Evolutionary conservation across 2,113 vertebrate species (phyloP).

Genomic region (Aldabrachelys gigantea): DNA sequence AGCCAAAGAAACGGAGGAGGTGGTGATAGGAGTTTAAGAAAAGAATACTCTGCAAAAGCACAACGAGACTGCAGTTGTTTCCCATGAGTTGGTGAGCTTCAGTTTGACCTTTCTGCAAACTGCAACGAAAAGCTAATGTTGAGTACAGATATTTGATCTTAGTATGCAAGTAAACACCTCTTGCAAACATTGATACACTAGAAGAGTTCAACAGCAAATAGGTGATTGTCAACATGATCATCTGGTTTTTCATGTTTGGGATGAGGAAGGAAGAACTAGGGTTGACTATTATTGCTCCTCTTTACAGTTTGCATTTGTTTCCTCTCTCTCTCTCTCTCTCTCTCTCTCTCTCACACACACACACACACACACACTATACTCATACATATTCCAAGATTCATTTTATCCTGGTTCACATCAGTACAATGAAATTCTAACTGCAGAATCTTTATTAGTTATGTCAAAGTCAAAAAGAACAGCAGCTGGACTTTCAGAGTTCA

Average conservation of each 20-base stretch:
- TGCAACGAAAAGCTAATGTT: background rate
- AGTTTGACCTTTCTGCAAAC: background rate
- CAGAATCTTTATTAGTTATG: background rate
- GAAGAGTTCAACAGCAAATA: background rate
- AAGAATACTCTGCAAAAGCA: conserved; percentile 8
- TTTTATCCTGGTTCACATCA: background rate
- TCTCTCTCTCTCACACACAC: no score
- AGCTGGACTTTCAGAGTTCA: background rate
- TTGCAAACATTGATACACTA: background rate
- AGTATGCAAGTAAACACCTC: background rate
- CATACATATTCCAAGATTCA: background rate
- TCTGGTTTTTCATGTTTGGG: background rate
- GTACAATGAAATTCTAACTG: conserved; percentile 1
- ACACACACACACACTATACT: background rate
- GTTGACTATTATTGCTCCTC: background rate
- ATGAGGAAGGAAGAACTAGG: accelerated
- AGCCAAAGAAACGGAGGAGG: conserved; percentile 20
- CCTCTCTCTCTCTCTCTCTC: background rate
- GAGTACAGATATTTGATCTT: background rate
- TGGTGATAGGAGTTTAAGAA: conserved; percentile 14
- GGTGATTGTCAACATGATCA: background rate
- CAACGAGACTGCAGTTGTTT: background rate
- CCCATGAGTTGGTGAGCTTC: background rate
- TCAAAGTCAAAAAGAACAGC: background rate
- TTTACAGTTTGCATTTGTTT: background rate